Evolutionary conservation across 1,140 invertebrate species (phyloP), one percentile per base, ranked within the genome.

Genomic region (Anoplophora glabripennis): DNA sequence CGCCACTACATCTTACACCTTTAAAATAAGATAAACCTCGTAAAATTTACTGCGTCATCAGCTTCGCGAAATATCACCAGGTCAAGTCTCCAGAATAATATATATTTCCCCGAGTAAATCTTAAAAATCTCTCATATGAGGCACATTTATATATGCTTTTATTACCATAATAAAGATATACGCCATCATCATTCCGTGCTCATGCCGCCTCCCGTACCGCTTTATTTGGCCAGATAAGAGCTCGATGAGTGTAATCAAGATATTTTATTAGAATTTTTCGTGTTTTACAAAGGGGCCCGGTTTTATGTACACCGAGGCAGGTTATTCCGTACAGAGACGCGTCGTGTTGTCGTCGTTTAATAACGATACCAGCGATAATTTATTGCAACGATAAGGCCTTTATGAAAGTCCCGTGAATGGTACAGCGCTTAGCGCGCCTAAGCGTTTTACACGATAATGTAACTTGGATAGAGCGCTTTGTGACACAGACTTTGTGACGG

Each of bases 221-320:
- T 41, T 41, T 41, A 41, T 41, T 41, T 15, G 38, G 38, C n/a
- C 38, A n/a, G 38, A 41, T 41, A 41, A 41, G 38, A 17, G n/a
- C 38, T 41, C 38, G 38, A 41, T 41, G 38, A 41, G 38, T 15
- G 38, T 15, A 41, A 41, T 41, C 38, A 41, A 41, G 38, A 41
- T 41, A 41, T 41, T 41, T 41, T 41, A 41, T 41, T 41, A n/a
- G 38, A 41, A 41, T 41, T 41, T 41, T 41, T 41, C 38, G 38
- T 41, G 38, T 41, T 41, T 41, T 12, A 41, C 38, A 41, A 41
- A 41, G 15, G 38, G 15, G 38, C 38, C 4, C 2, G n/a, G 38
- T 12, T 12, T 41, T 15, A n/a, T 12, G n/a, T 12, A 41, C n/a
- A 12, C n/a, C 4, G n/a, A 12, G 38, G 15, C 38, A 41, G 38